Evolutionary conservation across 2,797 vertebrate genomes (phyloP), one percentile per base, ranked within the genome.

Genomic region (Helostoma temminkii): DNA sequence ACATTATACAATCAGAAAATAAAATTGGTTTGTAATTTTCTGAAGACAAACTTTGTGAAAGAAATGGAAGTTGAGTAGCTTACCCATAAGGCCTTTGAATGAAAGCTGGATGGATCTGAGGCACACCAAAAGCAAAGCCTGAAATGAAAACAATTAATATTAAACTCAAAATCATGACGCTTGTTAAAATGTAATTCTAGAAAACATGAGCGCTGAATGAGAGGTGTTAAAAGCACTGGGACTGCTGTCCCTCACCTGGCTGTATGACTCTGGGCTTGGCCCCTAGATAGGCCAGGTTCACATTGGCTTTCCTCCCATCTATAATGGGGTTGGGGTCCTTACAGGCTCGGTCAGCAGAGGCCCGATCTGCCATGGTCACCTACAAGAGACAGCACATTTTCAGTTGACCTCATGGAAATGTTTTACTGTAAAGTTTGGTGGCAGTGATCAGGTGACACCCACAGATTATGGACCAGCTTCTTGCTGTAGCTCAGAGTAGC

Each of bases 251-350:
- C 94, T 94, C 90, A 98, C 97, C 97, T 95, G 96, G 96, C 84
- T 99, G 97, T 92, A 99, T 97, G 92, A 99, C 96, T 74, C 97
- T 93, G 37, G 97, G 97, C 78, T 99, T 99, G 83, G 97, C 97
- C 64, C 97, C 97, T 85, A 99, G 93, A 89, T 99, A 99, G 36
- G 97, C 97, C 92, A 99, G 95, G 88, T 99, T 99, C 81, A 98
- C 97, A 56, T 99, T 99, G 89, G 97, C 97, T 88, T 99, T 99
- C 81, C 97, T 94, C 83, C 97, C 97, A 9, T 99, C 97, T 82
- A 99, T 99, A 79, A 99, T 99, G 67, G 97, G 97, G 89, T 99
- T 99, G 78, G 97, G 97, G 88, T 99, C 97, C 77, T 99, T 98
- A 81, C 97, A 99, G 62, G 97, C 97, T 72, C 97, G 90, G 80